A percentile compares a stretch with the other conserved stretches of the same genome.
These are phyloP conservation scores for Drosophila tristis DNA, from an alignment of 1,140 invertebrate genomes.

Conservation along the genomic window DNA sequence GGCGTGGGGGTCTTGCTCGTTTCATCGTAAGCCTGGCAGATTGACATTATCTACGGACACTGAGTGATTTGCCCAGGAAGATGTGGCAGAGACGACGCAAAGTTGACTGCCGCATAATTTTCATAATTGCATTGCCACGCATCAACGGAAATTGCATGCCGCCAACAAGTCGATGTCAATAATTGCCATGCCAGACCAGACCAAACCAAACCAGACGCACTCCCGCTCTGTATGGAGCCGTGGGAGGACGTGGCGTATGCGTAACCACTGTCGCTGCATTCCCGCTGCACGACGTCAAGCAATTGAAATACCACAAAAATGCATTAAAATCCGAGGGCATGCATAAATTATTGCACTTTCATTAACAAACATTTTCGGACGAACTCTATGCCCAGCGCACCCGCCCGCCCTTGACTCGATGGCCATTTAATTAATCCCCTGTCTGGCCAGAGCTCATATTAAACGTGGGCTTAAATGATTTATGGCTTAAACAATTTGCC, in stretches of 20 bases:
- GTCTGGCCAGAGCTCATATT: conserved; percentile 31
- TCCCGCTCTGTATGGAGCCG: background rate
- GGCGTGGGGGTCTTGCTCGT: background rate
- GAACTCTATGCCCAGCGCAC: conserved; percentile 4
- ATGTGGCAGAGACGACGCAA: background rate
- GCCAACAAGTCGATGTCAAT: conserved; percentile 71
- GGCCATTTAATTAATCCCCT: conserved; percentile 58
- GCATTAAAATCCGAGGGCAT: conserved; percentile 64
- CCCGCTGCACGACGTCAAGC: conserved; percentile 16
- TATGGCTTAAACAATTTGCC: conserved; percentile 60
- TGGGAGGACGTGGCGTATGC: conserved; percentile 42
- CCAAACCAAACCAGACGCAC: background rate
- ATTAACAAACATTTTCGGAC: conserved; percentile 64
- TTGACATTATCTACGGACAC: conserved; percentile 55
- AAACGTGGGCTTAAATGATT: conserved; percentile 56
- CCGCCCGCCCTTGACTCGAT: conserved; percentile 25
- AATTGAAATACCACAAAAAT: conserved; percentile 67
- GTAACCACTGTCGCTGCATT: conserved; percentile 30
- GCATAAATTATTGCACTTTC: conserved; percentile 66
- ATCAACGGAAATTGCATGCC: conserved; percentile 63
- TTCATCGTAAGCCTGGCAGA: conserved; percentile 19
- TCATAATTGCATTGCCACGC: conserved; percentile 73
- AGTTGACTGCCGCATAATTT: conserved; percentile 56
- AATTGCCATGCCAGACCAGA: conserved; percentile 44
- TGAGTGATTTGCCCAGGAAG: conserved; percentile 53